Evolutionary conservation across 2,113 vertebrate species (phyloP).

Genomic region (Albula glossodonta): DNA sequence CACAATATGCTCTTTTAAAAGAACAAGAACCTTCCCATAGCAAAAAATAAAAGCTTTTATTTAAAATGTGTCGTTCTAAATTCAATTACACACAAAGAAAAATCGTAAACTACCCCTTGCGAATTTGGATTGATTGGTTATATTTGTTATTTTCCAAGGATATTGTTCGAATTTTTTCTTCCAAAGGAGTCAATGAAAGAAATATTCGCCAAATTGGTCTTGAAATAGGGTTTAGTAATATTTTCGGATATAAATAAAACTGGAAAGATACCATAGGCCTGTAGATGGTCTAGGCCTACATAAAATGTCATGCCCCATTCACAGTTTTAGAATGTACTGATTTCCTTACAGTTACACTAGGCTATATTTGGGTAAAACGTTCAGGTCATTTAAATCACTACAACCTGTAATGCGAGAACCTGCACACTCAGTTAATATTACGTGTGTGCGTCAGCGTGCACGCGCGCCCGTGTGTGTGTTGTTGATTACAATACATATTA

Average conservation of each 20-base stretch:
- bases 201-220: not conserved
- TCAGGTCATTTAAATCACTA: not conserved
- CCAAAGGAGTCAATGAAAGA: too few species aligned
- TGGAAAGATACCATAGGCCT: not conserved
- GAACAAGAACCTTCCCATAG: constrained; percentile 40
- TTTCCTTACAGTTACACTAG: not conserved
- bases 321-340: not conserved
- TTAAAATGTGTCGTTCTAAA: too few species aligned
- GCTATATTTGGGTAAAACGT: not conserved
- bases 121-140: too few species aligned
- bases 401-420: too few species aligned
- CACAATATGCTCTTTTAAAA: not conserved
- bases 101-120: too few species aligned
- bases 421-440: too few species aligned
- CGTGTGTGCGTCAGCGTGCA: too few species aligned
- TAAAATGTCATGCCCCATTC: not conserved
- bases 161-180: not conserved
- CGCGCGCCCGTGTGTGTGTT: too few species aligned
- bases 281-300: not conserved
- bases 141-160: constrained; percentile 39
- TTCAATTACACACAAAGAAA: too few species aligned
- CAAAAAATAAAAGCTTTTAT: too few species aligned
- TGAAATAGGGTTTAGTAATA: not conserved
- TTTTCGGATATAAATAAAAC: not conserved
- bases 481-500: not conserved